phyloP scores from a whole-genome alignment of 2,797 vertebrate genomes.

The Centropyge bicolor region DNA sequence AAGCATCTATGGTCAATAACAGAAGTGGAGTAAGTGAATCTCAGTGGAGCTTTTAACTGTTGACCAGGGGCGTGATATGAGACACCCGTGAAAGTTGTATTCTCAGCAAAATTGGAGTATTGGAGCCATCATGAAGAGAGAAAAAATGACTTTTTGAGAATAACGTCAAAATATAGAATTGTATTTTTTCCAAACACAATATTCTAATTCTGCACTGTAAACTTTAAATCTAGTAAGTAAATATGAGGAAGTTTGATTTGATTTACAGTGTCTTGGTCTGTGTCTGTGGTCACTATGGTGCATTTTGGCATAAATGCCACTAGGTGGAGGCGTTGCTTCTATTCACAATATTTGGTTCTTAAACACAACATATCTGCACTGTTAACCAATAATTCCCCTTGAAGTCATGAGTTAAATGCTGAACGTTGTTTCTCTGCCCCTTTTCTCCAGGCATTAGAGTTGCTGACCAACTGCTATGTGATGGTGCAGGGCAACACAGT shows the following conservation, averaged over 20 bases:
- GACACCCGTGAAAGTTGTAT: neutral
- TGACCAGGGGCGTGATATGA: neutral
- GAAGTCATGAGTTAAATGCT: neutral
- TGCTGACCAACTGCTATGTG: conserved; percentile 95
- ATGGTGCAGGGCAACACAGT: conserved; percentile 99
- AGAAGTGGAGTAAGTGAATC: neutral
- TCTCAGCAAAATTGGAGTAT: neutral
- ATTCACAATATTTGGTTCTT: neutral
- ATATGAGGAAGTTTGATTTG: no score
- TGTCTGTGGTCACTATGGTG: neutral
- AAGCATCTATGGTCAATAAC: neutral
- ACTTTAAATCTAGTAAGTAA: no score
- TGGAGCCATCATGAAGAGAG: no score
- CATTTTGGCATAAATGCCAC: conserved; percentile 12
- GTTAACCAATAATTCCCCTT: neutral
- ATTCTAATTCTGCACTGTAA: no score
- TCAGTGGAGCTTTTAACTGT: neutral
- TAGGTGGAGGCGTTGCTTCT: conserved; percentile 27
- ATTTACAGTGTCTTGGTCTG: no score
- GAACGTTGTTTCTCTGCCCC: neutral
- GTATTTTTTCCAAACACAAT: no score
- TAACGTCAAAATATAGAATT: no score
- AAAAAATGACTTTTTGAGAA: no score
- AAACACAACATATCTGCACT: neutral
- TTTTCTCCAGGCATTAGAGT: conserved; percentile 90